Conservation (phyloP, 2,797 vertebrate species). For the Hylomyscus alleni region DNA sequence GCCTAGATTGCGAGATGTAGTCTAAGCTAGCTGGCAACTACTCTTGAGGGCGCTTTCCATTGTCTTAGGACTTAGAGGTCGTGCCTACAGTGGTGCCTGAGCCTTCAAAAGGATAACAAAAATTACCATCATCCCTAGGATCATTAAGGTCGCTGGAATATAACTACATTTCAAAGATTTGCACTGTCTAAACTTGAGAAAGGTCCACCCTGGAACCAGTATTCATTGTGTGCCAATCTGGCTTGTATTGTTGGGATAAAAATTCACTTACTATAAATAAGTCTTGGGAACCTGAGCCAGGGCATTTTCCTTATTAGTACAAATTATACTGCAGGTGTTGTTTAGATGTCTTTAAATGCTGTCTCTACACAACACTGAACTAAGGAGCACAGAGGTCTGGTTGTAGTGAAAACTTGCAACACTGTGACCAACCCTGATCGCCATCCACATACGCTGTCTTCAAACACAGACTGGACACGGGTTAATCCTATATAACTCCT, state of each 20-base stretch:
- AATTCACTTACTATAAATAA: neutral
- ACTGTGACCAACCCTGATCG: constrained; percentile 44
- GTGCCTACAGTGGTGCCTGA: neutral
- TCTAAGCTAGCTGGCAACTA: neutral
- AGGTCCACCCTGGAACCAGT: neutral
- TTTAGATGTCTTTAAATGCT: constrained; percentile 38
- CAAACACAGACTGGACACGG: neutral
- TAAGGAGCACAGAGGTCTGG: neutral
- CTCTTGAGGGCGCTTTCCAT: neutral
- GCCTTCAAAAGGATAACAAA: neutral
- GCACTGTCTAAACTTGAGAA: constrained; percentile 2
- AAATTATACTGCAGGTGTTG: neutral
- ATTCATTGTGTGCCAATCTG: neutral
- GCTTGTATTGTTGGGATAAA: constrained; percentile 27
- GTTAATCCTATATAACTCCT: neutral
- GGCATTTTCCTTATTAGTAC: constrained; percentile 22
- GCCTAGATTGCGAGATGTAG: neutral
- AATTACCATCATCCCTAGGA: neutral
- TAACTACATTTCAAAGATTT: neutral
- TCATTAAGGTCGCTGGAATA: neutral
- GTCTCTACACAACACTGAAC: neutral
- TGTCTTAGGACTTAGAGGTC: neutral
- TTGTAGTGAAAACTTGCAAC: constrained; percentile 28
- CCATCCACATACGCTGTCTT: neutral
- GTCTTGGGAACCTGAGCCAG: neutral